These are phyloP conservation scores for Drosophila santomea DNA, from an alignment of 1,140 invertebrate genomes.

Conservation along the genomic window DNA sequence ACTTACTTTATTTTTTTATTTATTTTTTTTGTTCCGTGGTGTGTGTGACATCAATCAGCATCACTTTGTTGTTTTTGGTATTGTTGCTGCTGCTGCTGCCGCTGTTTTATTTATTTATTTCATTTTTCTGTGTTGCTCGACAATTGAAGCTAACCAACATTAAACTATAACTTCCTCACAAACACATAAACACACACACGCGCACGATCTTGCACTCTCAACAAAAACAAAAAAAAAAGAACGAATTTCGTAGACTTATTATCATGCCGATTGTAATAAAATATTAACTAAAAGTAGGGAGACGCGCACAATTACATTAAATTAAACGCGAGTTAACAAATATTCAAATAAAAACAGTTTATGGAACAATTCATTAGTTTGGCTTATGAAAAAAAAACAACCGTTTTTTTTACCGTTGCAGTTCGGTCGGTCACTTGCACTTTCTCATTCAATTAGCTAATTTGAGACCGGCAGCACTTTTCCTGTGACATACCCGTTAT, in stretches of 20 bases:
- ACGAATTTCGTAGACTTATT: not conserved
- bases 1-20: slow-evolving; percentile 31
- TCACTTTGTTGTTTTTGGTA: slow-evolving; percentile 13
- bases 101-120: slow-evolving; percentile 23
- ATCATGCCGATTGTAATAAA: not conserved
- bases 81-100: slow-evolving; percentile 26
- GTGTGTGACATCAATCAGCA: slow-evolving; percentile 44
- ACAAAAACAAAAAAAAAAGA: slow-evolving; percentile 26
- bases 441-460: slow-evolving; percentile 5
- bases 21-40: not conserved
- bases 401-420: not conserved
- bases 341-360: not conserved
- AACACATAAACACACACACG: slow-evolving; percentile 3
- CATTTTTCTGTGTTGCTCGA: slow-evolving; percentile 34
- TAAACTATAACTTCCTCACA: slow-evolving; percentile 79
- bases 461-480: not conserved
- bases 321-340: not conserved
- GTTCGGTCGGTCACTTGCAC: not conserved
- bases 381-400: not conserved
- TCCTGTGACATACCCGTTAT: slow-evolving; percentile 5
- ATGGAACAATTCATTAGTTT: not conserved
- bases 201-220: slow-evolving; percentile 28
- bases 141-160: slow-evolving; percentile 78
- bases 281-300: not conserved
- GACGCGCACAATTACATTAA: slow-evolving; percentile 1